Conservation (phyloP, 2,113 vertebrate species). For the Antennarius striatus region DNA sequence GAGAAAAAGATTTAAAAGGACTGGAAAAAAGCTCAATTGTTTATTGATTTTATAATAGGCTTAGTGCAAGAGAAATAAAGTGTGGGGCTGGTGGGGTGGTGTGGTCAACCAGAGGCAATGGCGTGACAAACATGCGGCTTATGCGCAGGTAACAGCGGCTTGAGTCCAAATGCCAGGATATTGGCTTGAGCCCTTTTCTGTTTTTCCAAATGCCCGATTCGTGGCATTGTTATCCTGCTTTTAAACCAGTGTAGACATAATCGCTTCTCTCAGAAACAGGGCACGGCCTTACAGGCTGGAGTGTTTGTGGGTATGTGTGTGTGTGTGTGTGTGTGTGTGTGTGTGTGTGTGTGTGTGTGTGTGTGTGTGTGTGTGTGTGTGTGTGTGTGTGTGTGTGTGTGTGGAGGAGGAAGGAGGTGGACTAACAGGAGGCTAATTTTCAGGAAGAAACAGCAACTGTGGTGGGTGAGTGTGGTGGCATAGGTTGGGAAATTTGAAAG, state of each 20-base stretch:
- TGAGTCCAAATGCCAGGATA: conserved; percentile 69
- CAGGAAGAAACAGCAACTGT: too few species aligned
- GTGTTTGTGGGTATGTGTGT: conserved; percentile 6
- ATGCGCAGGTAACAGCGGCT: conserved; percentile 73
- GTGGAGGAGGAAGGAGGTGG: background rate
- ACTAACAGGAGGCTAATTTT: too few species aligned
- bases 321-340: too few species aligned
- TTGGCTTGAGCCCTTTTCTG: conserved; percentile 55
- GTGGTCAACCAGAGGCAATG: conserved; percentile 72
- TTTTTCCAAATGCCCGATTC: conserved; percentile 36
- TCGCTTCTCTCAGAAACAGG: conserved; percentile 65
- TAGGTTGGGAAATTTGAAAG: too few species aligned
- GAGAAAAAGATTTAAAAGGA: conserved; percentile 82
- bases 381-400: conserved; percentile 27
- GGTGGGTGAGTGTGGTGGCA: too few species aligned
- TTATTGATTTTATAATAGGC: conserved; percentile 89
- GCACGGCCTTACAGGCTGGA: conserved; percentile 53
- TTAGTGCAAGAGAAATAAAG: conserved; percentile 83
- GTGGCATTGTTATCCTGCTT: conserved; percentile 65
- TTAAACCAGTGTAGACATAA: conserved; percentile 72
- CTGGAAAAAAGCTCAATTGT: conserved; percentile 80
- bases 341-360: too few species aligned
- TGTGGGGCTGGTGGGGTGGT: conserved; percentile 62
- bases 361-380: too few species aligned
- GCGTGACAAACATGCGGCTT: conserved; percentile 78